Evolutionary conservation across 2,888 invertebrate species (phyloP), one percentile per base, ranked within the genome.

Genomic region (Entomobrya multifasciata): DNA sequence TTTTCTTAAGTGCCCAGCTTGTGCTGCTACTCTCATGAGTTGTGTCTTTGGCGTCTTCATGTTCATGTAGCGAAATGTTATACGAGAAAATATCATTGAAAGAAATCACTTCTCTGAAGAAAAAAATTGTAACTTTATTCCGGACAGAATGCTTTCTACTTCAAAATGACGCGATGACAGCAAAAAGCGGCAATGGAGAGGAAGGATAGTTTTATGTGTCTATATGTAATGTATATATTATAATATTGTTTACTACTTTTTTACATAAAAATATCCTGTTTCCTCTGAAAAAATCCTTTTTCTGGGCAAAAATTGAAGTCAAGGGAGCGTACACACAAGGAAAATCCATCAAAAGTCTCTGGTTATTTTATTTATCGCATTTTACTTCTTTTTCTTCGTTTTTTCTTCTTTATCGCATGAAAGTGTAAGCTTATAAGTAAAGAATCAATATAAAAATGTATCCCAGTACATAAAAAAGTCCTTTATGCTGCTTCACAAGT

Each of bases 301-400:
- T 65, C 15, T 6, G 52, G n/a, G 13, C 44, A 72, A 25, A 22
- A 20, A 41, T 20, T 47, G 60, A 82, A 82, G 74, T 74, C 72
- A 77, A 65, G 52, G 76, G 57, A 85, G 78, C 70, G n/a, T 10
- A 15, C 15, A 49, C 44, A 49, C 72, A 85, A 78, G 84, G 22
- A 85, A 85, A 85, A 57, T 17, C 70, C 78, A 85, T 85, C 78
- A 85, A 76, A 36, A 67, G 77, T 65, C 62, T 84, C 25, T 20
- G n/a, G 20, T 76, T 36, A 25, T 20, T 27, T 76, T 57, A 55
- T 57, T 78, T 62, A 78, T 60, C 60, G 44, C 77, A 78, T 62
- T 60, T 78, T 52, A 55, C 47, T 62, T 11, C 0, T 36, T 62
- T 36, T 52, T 20, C 0, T 36, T 36, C 36, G 36, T 36, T 8